A percentile compares a stretch with the other conserved stretches of the same genome.
These are phyloP conservation scores for Mallotus villosus DNA, from an alignment of 2,797 vertebrate species.

Conservation along the genomic window DNA sequence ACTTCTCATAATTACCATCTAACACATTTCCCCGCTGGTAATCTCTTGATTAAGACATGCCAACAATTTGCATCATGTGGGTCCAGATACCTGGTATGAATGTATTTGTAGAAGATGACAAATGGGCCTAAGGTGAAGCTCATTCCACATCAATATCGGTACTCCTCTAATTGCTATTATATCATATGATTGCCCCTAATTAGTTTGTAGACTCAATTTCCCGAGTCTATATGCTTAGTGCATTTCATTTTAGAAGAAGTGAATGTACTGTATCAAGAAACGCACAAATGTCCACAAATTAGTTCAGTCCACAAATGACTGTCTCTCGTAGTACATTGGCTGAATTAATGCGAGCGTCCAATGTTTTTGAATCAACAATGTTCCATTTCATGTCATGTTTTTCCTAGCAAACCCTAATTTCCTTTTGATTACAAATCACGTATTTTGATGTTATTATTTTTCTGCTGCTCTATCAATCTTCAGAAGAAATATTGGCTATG, in stretches of 20 bases:
- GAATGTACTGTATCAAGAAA: neutral
- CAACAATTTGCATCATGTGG: neutral
- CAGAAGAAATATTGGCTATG: neutral
- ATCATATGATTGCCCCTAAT: neutral
- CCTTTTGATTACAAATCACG: neutral
- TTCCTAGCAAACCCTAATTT: neutral
- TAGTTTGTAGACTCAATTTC: neutral
- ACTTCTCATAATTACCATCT: conserved; percentile 1
- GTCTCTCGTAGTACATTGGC: neutral
- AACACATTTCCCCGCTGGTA: neutral
- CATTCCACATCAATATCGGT: neutral
- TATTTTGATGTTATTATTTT: neutral
- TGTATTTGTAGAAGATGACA: neutral
- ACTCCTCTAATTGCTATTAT: conserved; percentile 11
- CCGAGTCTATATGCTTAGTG: neutral
- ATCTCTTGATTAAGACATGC: neutral
- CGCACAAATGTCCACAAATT: no score
- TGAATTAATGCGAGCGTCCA: neutral
- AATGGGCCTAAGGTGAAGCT: neutral
- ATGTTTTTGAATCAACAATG: neutral
- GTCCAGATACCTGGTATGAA: neutral
- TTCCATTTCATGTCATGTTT: neutral
- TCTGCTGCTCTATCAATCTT: neutral
- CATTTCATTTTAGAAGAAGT: neutral
- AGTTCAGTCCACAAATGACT: neutral